Base-by-base conservation (phyloP, 2,113 vertebrate genomes). In the Neoarius graeffei region DNA sequence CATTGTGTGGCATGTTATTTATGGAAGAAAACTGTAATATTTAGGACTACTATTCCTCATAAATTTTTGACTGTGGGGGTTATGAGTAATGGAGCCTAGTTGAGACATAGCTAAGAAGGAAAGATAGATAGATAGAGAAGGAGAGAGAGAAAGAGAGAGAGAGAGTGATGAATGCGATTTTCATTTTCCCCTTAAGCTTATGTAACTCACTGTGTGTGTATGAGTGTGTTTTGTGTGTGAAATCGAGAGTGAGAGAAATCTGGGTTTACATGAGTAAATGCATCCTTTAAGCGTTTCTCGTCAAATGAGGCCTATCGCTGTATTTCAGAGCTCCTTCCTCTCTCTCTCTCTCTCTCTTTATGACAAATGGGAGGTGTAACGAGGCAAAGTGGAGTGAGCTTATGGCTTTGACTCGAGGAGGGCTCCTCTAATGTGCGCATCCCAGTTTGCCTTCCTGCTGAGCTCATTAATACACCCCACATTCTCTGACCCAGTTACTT, bases 261-360 rank as follows among this genome's bases (percentile, higher is more conserved):
- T 88, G 42, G 81, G 81, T n/a, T 84, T 85, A 52, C 81, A 88
- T 77, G 81, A 86, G 87, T 87, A 90, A 67, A 85, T 89, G 84
- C 77, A 84, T 84, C 85, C 89, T 89, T 86, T 87, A 71, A 89
- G 89, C 89, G 81, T 27, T 89, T 89, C 42, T 74, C 52, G 82
- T 90, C 85, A 89, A 90, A 90, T 90, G 89, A 89, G 86, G 87
- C 89, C 88, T 89, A 82, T 69, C 89, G 9, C 30, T 76, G 84
- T 60, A 77, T 88, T 88, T 87, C 50, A 64, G 57, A 81, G 57
- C 54, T 79, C 79, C 74, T 80, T 50, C 5, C 60, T 87, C 67
- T 86, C 52, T 87, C 54, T 74, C 52, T 86, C 57, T 86, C 69
- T 79, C 50, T 82, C 7, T 7, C 57, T 59, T 25, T 52, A 25